Base-by-base conservation (phyloP, 2,888 invertebrate species). In the Cerastoderma edule region DNA sequence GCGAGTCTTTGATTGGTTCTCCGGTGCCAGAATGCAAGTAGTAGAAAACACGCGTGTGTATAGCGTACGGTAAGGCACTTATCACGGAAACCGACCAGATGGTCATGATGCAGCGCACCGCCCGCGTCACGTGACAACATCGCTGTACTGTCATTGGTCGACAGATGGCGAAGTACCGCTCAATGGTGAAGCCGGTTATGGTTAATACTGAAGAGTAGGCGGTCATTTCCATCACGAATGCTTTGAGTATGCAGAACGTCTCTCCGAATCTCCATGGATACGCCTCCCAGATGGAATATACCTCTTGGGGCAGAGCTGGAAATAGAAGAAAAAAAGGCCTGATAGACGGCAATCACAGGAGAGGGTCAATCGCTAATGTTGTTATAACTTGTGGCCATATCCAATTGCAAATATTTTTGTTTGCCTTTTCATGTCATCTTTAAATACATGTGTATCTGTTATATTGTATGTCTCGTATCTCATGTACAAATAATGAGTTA, bases 171-270 rank as follows among this genome's bases (percentile, higher is more conserved):
- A 98, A 93, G 94, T 97, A 94, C 63, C 98, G 94, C 93, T 98
- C 98, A 93, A 96, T 95, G 0, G 97, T 97, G 93, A 98, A 98
- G 1, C 97, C 97, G 54, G 97, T 97, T 86, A 98, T 97, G 27
- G 98, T 98, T 89, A 98, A 93, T 53, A 98, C 97, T 0, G 97
- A 97, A 0, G 97, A 97, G 93, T 97, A 97, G 0, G 97, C 96
- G 0, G 97, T 96, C 93, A 93, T 92, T 84, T 94, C 94, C 28
- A 93, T 92, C 2, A 94, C 86, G 63, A 93, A 91, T 2, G 93
- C 92, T 66, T 93, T 92, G 72, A 94, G 90, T 63, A 93, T 91
- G 81, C 94, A 94, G 79, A 93, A 92, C 22, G 92, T 85, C 76
- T 92, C 90, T 1, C 93, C 94, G 72, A 93, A 92, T 46, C 91